Evolutionary conservation across 2,113 vertebrate species (phyloP).

Genomic region (Columba janthina): DNA sequence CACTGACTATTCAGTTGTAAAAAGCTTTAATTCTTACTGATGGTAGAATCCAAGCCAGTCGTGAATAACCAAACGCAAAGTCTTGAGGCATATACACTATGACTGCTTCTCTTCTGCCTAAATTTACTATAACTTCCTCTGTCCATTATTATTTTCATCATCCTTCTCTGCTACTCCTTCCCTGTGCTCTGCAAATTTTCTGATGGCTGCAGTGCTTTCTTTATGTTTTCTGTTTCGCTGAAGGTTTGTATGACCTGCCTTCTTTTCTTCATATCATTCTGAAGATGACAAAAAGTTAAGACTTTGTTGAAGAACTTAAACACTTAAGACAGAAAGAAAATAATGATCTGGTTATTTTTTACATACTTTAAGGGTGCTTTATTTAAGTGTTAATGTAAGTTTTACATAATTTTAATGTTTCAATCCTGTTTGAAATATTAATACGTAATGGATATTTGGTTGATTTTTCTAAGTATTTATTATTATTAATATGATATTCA

Average conservation of each 20-base stretch:
- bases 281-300: neutral
- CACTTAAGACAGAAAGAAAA: neutral
- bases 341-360: neutral
- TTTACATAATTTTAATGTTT: neutral
- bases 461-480: neutral
- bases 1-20: neutral
- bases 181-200: neutral
- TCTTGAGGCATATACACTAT: neutral
- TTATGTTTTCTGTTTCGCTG: neutral
- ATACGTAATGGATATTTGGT: neutral
- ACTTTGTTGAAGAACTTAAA: neutral
- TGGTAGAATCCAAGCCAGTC: neutral
- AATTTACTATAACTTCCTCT: neutral
- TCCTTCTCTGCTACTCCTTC: neutral
- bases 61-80: neutral
- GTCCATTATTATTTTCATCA: neutral
- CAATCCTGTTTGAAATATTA: neutral
- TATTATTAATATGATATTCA: neutral
- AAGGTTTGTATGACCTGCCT: neutral
- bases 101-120: neutral
- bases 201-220: neutral
- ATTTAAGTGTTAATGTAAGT: neutral
- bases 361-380: neutral
- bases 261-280: neutral
- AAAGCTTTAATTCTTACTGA: neutral